A percentile compares a stretch with the other conserved stretches of the same genome.
Evolutionary conservation across 2,888 invertebrate genomes (phyloP).

Genomic region (Nebria brevicollis): DNA sequence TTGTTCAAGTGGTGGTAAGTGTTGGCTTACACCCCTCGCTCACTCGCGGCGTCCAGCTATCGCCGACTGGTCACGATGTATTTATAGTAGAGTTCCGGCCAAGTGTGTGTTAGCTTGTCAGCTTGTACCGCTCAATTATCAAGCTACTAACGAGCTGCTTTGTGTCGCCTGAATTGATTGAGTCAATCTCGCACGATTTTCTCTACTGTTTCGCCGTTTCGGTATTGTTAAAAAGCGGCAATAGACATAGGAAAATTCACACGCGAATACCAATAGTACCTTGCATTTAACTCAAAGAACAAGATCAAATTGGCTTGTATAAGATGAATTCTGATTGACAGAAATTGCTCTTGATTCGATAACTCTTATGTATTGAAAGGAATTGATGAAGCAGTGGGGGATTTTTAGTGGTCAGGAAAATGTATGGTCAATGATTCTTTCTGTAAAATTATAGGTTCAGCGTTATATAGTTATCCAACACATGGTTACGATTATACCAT

Average conservation of each 20-base stretch:
- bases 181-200: slow-evolving; percentile 19
- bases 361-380: not conserved
- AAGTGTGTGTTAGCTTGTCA: slow-evolving; percentile 55
- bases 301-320: not conserved
- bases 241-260: not conserved
- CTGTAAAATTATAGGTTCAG: too few species aligned
- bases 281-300: not conserved
- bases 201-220: not conserved
- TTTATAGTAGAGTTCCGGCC: slow-evolving; percentile 56
- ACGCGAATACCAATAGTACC: not conserved
- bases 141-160: slow-evolving; percentile 32
- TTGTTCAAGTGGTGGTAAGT: slow-evolving; percentile 52
- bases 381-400: not conserved
- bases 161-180: slow-evolving; percentile 33
- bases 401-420: too few species aligned
- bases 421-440: too few species aligned
- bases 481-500: too few species aligned
- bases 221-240: not conserved
- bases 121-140: slow-evolving; percentile 44
- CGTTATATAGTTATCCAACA: too few species aligned
- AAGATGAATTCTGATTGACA: not conserved
- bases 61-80: slow-evolving; percentile 44
- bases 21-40: slow-evolving; percentile 65
- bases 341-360: not conserved
- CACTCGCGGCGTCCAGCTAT: slow-evolving; percentile 51